Evolutionary conservation across 1,140 invertebrate genomes (phyloP).

Genomic region (Amyelois transitella): DNA sequence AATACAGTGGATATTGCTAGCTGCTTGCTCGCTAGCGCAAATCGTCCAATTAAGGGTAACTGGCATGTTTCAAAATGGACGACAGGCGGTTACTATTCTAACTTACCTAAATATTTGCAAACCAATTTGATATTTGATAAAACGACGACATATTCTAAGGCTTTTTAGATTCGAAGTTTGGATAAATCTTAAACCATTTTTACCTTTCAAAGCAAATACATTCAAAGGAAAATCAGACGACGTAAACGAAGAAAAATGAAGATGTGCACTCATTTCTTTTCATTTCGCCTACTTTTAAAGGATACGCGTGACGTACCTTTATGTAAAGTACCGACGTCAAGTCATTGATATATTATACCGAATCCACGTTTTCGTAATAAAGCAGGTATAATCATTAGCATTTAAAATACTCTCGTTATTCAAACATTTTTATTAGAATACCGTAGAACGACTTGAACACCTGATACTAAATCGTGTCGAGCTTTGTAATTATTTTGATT

Average conservation of each 20-base stretch:
- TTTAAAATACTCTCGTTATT: conserved; percentile 22
- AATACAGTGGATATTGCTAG: background rate
- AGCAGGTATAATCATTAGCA: conserved; percentile 25
- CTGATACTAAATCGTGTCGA: too few relatives aligned
- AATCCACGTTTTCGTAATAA: conserved; percentile 3
- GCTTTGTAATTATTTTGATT: too few relatives aligned
- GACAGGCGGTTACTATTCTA: too few relatives aligned
- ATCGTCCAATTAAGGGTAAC: background rate
- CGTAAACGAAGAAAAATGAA: background rate
- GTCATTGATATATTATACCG: background rate
- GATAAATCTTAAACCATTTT: background rate
- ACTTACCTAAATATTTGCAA: too few relatives aligned
- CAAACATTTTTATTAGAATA: conserved; percentile 18
- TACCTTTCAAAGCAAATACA: background rate
- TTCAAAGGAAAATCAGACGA: background rate
- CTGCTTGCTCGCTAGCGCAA: background rate
- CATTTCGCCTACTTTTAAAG: background rate
- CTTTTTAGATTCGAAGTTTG: background rate
- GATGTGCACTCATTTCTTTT: background rate
- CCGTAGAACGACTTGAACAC: too few relatives aligned
- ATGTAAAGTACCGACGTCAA: background rate
- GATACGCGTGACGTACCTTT: background rate
- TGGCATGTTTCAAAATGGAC: too few relatives aligned
- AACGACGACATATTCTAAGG: too few relatives aligned
- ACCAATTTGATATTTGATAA: too few relatives aligned